Base-by-base conservation (phyloP, 2,888 invertebrate genomes). In the Drosophila tanythrix region DNA sequence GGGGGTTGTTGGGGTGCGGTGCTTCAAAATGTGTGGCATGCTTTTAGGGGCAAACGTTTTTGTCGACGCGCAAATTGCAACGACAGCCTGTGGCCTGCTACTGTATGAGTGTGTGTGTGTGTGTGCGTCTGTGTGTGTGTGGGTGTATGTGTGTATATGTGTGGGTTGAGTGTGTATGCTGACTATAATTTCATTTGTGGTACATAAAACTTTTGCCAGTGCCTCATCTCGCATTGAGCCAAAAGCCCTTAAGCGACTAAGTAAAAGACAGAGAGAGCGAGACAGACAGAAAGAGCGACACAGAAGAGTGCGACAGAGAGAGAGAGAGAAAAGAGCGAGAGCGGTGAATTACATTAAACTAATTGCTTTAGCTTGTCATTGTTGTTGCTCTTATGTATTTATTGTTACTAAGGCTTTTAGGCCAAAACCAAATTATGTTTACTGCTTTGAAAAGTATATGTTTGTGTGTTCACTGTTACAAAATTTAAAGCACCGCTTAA, bases 181-280 rank as follows among this genome's bases (percentile, higher is more conserved):
- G 84, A 81, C 81, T 89, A 87, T 88, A 88, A 88, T 88, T 88
- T 89, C 74, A 89, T 88, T 88, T 88, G 89, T 85, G 87, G 87
- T 88, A 82, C 83, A 89, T 89, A 86, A 77, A 89, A 89, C 76
- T 87, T 79, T 89, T 71, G 74, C 74, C 73, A 72, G 62, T 62
- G 73, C 88, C 75, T 81, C 83, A 79, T 86, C 81, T 85, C 81
- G 60, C 55, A 52, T 58, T 72, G 66, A 50, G 70, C 74, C 56
- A 43, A 52, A 60, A 64, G 61, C 61, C 38, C 60, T 38, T 15
- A 53, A 40, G 62, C 56, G 53, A 63, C 70, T 50, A 53, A 74
- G 43, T 48, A 29, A 52, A 27, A 25, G 43, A 13, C 38, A 29
- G 36, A 40, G 27, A 38, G 55, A 38, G 25, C 38, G 56, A 21